Conservation (phyloP, 2,888 invertebrate species). For the Eupithecia exiguata region DNA sequence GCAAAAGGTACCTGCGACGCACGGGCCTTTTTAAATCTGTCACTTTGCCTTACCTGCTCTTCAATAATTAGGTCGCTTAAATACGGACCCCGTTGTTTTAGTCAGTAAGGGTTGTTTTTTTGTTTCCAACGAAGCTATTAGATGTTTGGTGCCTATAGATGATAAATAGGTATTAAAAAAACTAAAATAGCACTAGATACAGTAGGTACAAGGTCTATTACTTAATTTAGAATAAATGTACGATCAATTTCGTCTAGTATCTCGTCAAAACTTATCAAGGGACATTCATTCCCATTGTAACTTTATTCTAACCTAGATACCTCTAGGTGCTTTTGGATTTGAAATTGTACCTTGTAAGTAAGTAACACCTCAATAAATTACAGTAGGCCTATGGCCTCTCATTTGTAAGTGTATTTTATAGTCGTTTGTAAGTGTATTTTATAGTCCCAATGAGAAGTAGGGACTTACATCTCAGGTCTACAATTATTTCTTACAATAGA, state of each 20-base stretch:
- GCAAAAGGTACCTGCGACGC: slow-evolving; percentile 66
- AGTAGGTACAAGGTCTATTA: background rate
- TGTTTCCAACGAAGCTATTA: background rate
- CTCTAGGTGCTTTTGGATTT: background rate
- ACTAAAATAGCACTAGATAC: background rate
- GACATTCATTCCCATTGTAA: background rate
- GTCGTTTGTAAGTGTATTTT: slow-evolving; percentile 24
- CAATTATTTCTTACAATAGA: slow-evolving; percentile 17
- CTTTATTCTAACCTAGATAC: background rate
- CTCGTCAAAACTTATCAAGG: background rate
- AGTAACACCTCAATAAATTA: slow-evolving; percentile 16
- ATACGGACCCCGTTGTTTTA: background rate
- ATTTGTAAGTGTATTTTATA: slow-evolving; percentile 28
- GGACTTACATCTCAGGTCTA: slow-evolving; percentile 11
- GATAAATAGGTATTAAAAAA: background rate
- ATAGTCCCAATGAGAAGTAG: slow-evolving; percentile 21
- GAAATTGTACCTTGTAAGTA: slow-evolving; percentile 1
- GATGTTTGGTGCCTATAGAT: background rate
- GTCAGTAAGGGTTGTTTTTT: background rate
- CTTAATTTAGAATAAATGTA: no score
- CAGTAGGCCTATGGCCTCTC: background rate
- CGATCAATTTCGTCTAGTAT: background rate
- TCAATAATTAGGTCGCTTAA: slow-evolving; percentile 18
- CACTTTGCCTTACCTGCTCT: slow-evolving; percentile 60
- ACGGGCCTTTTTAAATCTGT: slow-evolving; percentile 70